A percentile compares a stretch with the other conserved stretches of the same genome.
Conservation (phyloP, 2,888 invertebrate species). For the Rambutsinella grinnellia region DNA sequence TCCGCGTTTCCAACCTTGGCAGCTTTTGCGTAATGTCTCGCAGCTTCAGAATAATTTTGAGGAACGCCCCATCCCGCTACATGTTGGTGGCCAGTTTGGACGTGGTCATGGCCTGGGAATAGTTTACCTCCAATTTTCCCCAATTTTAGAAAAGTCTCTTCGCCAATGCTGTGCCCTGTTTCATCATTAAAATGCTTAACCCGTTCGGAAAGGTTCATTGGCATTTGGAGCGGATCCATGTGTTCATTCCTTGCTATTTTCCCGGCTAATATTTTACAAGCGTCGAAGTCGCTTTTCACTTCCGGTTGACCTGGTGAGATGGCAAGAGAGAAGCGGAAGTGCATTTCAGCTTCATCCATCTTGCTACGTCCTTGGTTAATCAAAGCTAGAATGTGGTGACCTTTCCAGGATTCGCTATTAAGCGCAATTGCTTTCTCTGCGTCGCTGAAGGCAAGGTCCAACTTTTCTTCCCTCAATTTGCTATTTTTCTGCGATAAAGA, state of each 20-base stretch:
- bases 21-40: slow-evolving; percentile 39
- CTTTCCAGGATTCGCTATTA: slow-evolving; percentile 7
- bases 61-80: not conserved
- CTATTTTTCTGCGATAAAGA: not conserved
- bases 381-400: too few species aligned
- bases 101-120: slow-evolving; percentile 2
- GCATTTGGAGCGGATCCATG: slow-evolving; percentile 9
- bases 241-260: slow-evolving; percentile 24
- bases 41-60: slow-evolving; percentile 29
- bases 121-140: too few species aligned
- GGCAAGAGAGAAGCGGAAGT: not conserved
- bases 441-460: slow-evolving; percentile 11
- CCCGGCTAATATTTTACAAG: not conserved
- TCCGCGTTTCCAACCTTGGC: slow-evolving; percentile 45
- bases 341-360: slow-evolving; percentile 3
- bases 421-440: slow-evolving; percentile 7
- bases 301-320: slow-evolving; percentile 2
- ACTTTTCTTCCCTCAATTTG: too few species aligned
- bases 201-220: not conserved
- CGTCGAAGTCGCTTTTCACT: not conserved
- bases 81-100: not conserved
- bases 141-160: too few species aligned
- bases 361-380: not conserved
- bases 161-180: too few species aligned
- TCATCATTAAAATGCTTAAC: not conserved